Conservation (phyloP, 2,888 invertebrate species). For the Melanargia galathea region DNA sequence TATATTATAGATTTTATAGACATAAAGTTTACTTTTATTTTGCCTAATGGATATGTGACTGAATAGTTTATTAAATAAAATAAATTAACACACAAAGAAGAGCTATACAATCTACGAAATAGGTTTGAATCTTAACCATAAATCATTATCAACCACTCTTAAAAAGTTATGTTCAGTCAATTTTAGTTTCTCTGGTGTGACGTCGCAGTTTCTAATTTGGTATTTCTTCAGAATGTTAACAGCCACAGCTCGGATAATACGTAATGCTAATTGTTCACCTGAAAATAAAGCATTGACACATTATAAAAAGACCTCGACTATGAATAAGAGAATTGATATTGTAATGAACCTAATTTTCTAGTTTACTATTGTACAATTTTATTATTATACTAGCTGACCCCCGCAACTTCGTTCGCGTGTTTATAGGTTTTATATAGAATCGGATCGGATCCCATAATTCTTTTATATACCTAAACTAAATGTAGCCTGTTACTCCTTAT, state of each 20-base stretch:
- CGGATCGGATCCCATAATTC: no score
- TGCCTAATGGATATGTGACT: neutral
- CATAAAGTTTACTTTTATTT: neutral
- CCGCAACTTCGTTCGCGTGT: no score
- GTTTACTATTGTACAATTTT: conserved; percentile 2
- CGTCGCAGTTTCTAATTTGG: conserved; percentile 53
- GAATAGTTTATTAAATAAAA: neutral
- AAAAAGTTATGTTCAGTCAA: conserved; percentile 64
- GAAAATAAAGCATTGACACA: conserved; percentile 42
- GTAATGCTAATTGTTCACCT: conserved; percentile 66
- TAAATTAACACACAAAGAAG: neutral
- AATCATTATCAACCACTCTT: conserved; percentile 57
- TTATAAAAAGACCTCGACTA: conserved; percentile 18
- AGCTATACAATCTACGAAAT: conserved; percentile 25
- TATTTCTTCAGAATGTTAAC: conserved; percentile 55
- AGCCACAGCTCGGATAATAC: conserved; percentile 57
- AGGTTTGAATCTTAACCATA: conserved; percentile 63
- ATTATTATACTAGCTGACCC: no score
- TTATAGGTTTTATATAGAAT: no score
- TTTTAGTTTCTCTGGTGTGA: conserved; percentile 54
- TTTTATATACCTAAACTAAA: no score
- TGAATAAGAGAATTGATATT: neutral
- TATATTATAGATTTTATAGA: no score
- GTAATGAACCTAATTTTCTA: conserved; percentile 6
- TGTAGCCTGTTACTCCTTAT: no score